Conservation (phyloP, 2,797 vertebrate genomes). For the Protosalanx chinensis region DNA sequence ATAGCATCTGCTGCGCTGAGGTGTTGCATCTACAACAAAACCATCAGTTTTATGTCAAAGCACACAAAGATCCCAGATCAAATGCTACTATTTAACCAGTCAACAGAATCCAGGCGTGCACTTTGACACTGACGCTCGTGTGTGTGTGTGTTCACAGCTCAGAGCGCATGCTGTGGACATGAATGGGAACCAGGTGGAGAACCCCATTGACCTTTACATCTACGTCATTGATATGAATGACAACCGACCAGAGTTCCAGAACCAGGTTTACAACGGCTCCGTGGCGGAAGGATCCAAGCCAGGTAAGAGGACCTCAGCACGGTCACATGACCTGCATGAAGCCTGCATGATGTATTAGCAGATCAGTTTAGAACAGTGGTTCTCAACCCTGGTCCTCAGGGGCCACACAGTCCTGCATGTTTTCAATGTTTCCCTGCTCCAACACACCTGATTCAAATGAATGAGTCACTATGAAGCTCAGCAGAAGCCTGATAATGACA, state of each 20-base stretch:
- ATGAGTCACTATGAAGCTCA: too few species aligned
- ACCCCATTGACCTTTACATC: slow-evolving; percentile 96
- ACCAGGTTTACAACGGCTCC: slow-evolving; percentile 95
- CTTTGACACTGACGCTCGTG: neutral
- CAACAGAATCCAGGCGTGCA: neutral
- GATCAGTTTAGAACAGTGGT: neutral
- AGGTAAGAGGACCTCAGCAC: slow-evolving; percentile 68
- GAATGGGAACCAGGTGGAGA: slow-evolving; percentile 98
- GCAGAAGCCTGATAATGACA: too few species aligned
- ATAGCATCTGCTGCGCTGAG: too few species aligned
- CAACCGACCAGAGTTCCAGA: slow-evolving; percentile 94
- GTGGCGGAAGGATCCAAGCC: slow-evolving; percentile 96
- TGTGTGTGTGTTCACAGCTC: slow-evolving; percentile 73
- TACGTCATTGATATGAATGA: slow-evolving; percentile 99
- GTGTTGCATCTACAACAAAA: too few species aligned
- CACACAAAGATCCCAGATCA: neutral
- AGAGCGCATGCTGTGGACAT: slow-evolving; percentile 95
- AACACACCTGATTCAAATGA: too few species aligned
- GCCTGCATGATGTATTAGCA: too few species aligned
- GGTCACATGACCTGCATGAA: neutral
- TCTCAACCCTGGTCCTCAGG: too few species aligned
- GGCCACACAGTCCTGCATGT: too few species aligned
- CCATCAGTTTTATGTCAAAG: too few species aligned
- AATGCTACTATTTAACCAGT: neutral
- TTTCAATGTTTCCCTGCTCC: too few species aligned